phyloP scores from a whole-genome alignment of 2,797 vertebrate species.

The Propithecus deckenii region DNA sequence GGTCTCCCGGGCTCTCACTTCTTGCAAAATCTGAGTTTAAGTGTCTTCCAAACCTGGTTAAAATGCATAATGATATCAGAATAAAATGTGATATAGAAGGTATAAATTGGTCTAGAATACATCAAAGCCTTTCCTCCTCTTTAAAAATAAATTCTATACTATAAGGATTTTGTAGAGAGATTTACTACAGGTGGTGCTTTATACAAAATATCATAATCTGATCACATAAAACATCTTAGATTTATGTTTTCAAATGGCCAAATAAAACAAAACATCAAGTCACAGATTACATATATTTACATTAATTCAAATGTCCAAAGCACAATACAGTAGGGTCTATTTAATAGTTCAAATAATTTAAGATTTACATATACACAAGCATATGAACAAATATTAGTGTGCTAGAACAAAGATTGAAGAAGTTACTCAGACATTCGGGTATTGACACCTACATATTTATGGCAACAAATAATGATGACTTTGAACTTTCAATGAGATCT shows the following conservation, averaged over 20 bases:
- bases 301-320: conserved; percentile 43
- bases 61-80: not conserved
- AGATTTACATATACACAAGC: conserved; percentile 53
- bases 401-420: conserved; percentile 27
- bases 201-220: conserved; percentile 28
- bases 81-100: not conserved
- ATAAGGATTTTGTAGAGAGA: not conserved
- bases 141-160: not conserved
- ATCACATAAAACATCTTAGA: conserved; percentile 39
- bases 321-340: not conserved
- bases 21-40: not conserved
- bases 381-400: conserved; percentile 25
- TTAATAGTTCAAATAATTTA: conserved; percentile 43
- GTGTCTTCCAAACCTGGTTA: not conserved
- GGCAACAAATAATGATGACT: conserved; percentile 41
- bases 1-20: not conserved
- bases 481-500: not conserved
- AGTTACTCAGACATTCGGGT: conserved; percentile 45
- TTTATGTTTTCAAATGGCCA: conserved; percentile 54
- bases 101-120: not conserved
- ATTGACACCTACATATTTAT: conserved; percentile 31
- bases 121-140: not conserved
- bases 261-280: conserved; percentile 45
- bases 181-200: not conserved
- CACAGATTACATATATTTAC: conserved; percentile 63